Base-by-base conservation (phyloP, 1,140 invertebrate species). In the Caenorhabditis brenneri region DNA sequence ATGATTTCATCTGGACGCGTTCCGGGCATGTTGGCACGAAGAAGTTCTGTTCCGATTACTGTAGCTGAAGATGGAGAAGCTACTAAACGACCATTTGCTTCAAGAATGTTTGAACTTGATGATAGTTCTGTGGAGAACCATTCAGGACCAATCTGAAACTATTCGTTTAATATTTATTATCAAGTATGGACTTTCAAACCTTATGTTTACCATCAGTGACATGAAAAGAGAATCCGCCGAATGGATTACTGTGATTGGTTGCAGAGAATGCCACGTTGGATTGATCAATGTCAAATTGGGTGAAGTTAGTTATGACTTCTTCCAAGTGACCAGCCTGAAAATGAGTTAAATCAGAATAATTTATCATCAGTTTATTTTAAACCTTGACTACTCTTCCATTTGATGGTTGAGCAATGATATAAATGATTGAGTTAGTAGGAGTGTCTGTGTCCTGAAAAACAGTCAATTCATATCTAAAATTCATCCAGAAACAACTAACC, bases 221-320 rank as follows among this genome's bases (percentile, higher is more conserved):
- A 33, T 91, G 79, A 83, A 90, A 90, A 5, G 87, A 87, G 79
- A 90, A 90, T 19, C 89, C 89, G 22, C 74, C 85, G 27, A 51
- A 81, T 16, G 80, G 80, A 58, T 81, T 58, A 42, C 65, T 74
- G 36, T 42, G 65, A n/a, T 74, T 74, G 2, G 80, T 55, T 81
- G 51, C 53, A 29, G 39, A 29, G n/a, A 81, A 80, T 51, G 46
- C 48, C 27, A 55, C 51, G 12, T 53, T 55, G 4, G 46, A 53
- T 19, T 80, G 51, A 22, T 80, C 79, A 10, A 55, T 51, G 16
- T 80, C 79, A 22, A 53, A 80, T 53, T 74, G 65, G 10, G 65
- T 74, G 5, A 74, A 74, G 65, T 74, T 74, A n/a, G 33, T 46
- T 4, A 74, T 74, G n/a, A 74, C 36, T 74, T 74, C 65, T 74